Conservation (phyloP, 2,797 vertebrate species). For the Peromyscus attwateri region DNA sequence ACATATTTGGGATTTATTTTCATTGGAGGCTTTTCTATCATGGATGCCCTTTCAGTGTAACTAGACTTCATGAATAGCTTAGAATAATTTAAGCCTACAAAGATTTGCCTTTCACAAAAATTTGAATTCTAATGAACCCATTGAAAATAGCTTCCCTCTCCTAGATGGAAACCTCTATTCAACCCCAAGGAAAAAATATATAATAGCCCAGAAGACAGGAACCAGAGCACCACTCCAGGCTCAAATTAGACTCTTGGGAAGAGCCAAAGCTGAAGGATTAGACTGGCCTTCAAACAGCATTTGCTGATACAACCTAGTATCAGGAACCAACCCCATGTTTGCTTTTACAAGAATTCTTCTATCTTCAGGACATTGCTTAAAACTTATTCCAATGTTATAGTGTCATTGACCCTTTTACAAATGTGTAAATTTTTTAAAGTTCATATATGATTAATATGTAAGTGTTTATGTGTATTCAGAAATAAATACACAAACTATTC, state of each 20-base stretch:
- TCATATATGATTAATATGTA: not conserved
- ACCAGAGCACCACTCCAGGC: slow-evolving; percentile 41
- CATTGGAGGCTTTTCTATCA: not conserved
- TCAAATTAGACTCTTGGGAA: slow-evolving; percentile 22
- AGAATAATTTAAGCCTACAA: slow-evolving; percentile 40
- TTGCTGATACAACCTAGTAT: not conserved
- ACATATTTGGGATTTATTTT: not conserved
- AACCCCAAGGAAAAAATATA: not conserved
- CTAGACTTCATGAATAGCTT: slow-evolving; percentile 46
- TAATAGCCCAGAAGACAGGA: slow-evolving; percentile 32
- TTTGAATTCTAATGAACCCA: slow-evolving; percentile 51
- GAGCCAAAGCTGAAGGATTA: not conserved
- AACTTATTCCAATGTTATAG: not conserved
- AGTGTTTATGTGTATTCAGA: not conserved
- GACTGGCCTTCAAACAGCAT: not conserved
- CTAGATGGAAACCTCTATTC: not conserved
- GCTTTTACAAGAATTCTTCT: not conserved
- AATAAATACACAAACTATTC: not conserved
- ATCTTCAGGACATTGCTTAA: not conserved
- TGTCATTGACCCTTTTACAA: not conserved
- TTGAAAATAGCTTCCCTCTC: not conserved
- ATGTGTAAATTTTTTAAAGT: not conserved
- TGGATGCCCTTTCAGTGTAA: not conserved
- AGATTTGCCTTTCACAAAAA: not conserved
- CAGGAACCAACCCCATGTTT: not conserved